Conservation (phyloP, 1,140 invertebrate species). For the Microplitis mediator region DNA sequence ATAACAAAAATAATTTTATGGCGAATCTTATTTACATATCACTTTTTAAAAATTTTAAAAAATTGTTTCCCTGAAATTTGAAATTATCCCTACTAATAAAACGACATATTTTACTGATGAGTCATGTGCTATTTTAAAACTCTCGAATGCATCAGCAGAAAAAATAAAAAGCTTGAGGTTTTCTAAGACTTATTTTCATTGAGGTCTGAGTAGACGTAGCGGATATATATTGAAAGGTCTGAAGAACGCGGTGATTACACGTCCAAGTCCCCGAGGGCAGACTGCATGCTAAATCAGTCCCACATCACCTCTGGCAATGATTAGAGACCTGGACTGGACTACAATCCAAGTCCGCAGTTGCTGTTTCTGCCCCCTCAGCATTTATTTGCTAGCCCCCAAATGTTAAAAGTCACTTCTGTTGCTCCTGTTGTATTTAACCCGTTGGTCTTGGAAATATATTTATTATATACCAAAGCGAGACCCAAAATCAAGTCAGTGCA, state of each 20-base stretch:
- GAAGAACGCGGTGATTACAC: conserved; percentile 51
- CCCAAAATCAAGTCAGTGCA: neutral
- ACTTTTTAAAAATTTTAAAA: too few species aligned
- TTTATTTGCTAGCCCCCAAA: neutral
- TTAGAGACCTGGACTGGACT: conserved; percentile 33
- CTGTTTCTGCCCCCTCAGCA: neutral
- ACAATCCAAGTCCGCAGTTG: conserved; percentile 3
- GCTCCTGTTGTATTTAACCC: conserved; percentile 25
- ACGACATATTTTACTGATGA: too few species aligned
- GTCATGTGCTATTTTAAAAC: too few species aligned
- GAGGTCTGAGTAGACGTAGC: too few species aligned
- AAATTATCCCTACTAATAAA: too few species aligned
- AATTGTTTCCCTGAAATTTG: too few species aligned
- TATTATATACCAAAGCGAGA: neutral
- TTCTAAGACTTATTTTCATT: too few species aligned
- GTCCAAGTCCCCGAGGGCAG: conserved; percentile 36
- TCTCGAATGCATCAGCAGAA: too few species aligned
- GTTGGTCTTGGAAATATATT: neutral
- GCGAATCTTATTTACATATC: too few species aligned
- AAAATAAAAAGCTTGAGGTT: too few species aligned
- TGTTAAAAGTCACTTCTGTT: conserved; percentile 4
- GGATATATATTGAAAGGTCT: neutral
- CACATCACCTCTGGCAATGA: conserved; percentile 33
- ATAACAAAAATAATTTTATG: too few species aligned
- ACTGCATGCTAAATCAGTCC: conserved; percentile 41